Conservation (phyloP, 2,888 invertebrate species). For the Cecidostiba fungosa region DNA sequence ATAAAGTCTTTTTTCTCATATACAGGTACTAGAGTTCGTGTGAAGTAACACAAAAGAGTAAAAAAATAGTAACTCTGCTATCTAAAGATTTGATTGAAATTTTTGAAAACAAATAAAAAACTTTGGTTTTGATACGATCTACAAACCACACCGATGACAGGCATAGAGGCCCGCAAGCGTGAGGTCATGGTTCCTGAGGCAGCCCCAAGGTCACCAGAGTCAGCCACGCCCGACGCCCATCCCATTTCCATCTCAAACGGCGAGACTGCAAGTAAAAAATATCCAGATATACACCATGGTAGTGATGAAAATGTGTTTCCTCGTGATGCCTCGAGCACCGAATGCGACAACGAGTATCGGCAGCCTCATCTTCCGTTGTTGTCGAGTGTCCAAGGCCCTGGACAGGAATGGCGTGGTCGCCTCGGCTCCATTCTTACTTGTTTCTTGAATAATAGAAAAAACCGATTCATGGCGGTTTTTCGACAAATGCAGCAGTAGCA, state of each 20-base stretch:
- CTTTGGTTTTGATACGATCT: constrained; percentile 76
- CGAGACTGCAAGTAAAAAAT: constrained; percentile 78
- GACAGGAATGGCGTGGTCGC: background rate
- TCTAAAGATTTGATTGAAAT: constrained; percentile 36
- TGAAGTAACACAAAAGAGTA: constrained; percentile 38
- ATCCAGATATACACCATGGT: constrained; percentile 74
- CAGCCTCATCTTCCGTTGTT: constrained; percentile 5
- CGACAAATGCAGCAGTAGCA: background rate
- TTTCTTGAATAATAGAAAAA: constrained; percentile 31
- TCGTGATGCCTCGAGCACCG: constrained; percentile 5
- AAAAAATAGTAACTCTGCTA: constrained; percentile 39
- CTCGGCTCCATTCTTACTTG: background rate
- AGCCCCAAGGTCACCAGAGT: constrained; percentile 68
- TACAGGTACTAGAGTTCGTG: constrained; percentile 47
- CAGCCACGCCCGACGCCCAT: constrained; percentile 67
- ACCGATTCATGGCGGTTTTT: constrained; percentile 60
- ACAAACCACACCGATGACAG: constrained; percentile 77
- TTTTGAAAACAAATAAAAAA: constrained; percentile 62
- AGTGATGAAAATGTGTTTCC: constrained; percentile 64
- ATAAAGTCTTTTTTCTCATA: constrained; percentile 46
- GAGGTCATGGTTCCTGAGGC: constrained; percentile 65
- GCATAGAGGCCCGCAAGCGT: constrained; percentile 68
- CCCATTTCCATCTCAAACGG: constrained; percentile 77
- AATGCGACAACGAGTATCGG: background rate
- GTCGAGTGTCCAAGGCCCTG: background rate